Conservation (phyloP, 2,888 invertebrate species). For the Allophyes oxyacanthae region DNA sequence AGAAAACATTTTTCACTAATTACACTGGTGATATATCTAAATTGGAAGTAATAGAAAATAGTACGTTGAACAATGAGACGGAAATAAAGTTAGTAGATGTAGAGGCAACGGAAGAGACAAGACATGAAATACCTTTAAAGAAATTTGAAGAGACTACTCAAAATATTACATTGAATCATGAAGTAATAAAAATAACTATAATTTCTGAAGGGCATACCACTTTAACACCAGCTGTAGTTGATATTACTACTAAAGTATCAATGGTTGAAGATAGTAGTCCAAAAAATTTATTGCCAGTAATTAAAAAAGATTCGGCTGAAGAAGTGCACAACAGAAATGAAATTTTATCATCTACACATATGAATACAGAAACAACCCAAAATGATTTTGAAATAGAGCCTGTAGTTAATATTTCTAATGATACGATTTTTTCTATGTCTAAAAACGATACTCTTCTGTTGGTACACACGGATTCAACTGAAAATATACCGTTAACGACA, state of each 20-base stretch:
- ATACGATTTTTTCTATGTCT: neutral
- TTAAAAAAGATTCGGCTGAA: slow-evolving; percentile 19
- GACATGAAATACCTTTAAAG: slow-evolving; percentile 25
- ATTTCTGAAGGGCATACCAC: slow-evolving; percentile 64
- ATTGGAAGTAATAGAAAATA: slow-evolving; percentile 56
- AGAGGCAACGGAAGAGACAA: slow-evolving; percentile 47
- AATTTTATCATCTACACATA: slow-evolving; percentile 23
- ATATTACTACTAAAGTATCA: slow-evolving; percentile 75
- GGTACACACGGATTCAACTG: slow-evolving; percentile 29
- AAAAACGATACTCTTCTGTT: slow-evolving; percentile 24
- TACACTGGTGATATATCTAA: slow-evolving; percentile 63
- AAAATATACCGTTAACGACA: slow-evolving; percentile 30
- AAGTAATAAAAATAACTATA: slow-evolving; percentile 71
- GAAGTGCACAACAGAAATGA: slow-evolving; percentile 34
- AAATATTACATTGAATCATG: slow-evolving; percentile 59
- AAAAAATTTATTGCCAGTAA: neutral
- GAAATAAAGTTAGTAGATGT: slow-evolving; percentile 50
- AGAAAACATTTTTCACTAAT: slow-evolving; percentile 51
- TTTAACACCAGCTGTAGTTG: slow-evolving; percentile 63
- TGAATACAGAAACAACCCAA: slow-evolving; percentile 26
- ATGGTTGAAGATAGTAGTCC: slow-evolving; percentile 59
- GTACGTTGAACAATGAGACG: slow-evolving; percentile 51
- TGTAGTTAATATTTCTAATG: slow-evolving; percentile 32
- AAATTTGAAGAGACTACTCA: slow-evolving; percentile 39
- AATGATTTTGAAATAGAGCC: slow-evolving; percentile 26